phyloP scores from a whole-genome alignment of 2,888 invertebrate species.

The Bellardia pandia region DNA sequence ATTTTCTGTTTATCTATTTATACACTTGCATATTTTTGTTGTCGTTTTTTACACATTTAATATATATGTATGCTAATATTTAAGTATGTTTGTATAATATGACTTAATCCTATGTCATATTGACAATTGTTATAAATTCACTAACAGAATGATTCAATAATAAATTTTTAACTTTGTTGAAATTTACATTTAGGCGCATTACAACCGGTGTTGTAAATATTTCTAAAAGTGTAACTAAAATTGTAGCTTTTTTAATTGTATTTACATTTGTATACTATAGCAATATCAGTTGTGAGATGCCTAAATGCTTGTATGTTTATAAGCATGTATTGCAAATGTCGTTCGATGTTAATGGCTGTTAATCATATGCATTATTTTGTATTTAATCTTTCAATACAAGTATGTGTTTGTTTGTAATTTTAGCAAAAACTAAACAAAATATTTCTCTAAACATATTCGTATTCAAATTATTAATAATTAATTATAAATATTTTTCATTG shows the following conservation, averaged over 20 bases:
- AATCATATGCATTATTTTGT: neutral
- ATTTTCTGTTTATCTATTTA: neutral
- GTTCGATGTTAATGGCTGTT: constrained; percentile 2
- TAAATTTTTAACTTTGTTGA: neutral
- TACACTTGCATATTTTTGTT: constrained; percentile 22
- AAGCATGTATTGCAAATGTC: neutral
- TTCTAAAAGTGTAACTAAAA: neutral
- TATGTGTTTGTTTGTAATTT: neutral
- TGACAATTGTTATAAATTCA: constrained; percentile 21
- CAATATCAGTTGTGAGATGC: neutral
- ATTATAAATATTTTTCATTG: constrained; percentile 26
- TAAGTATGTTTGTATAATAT: neutral
- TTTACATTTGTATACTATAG: neutral
- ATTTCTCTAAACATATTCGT: neutral
- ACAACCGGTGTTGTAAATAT: neutral
- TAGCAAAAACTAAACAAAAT: neutral
- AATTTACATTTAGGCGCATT: neutral
- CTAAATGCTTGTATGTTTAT: neutral
- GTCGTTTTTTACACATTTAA: constrained; percentile 29
- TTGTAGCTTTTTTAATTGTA: neutral
- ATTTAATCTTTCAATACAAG: neutral
- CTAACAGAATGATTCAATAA: constrained; percentile 20
- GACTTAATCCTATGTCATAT: neutral
- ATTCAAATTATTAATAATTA: constrained; percentile 39
- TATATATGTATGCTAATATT: neutral